phyloP scores from a whole-genome alignment of 1,140 invertebrate genomes.

The Tribolium madens region DNA sequence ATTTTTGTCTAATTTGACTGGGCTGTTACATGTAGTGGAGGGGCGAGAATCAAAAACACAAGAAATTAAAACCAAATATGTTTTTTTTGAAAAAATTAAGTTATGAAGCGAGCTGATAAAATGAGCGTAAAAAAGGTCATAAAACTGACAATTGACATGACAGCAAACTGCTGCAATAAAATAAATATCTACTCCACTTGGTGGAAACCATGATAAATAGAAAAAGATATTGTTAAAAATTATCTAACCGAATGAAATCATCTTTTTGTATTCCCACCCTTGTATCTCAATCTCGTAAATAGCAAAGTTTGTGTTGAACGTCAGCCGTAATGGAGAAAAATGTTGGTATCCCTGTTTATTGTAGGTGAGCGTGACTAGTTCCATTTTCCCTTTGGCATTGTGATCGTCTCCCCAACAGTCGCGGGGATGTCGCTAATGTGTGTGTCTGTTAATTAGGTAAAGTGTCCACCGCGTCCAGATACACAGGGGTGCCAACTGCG shows the following conservation, averaged over 20 bases:
- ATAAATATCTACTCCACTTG: too few relatives aligned
- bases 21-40: too few relatives aligned
- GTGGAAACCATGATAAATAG: too few relatives aligned
- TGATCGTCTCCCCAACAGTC: neutral
- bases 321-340: slow-evolving; percentile 40
- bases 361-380: slow-evolving; percentile 39
- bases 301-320: slow-evolving; percentile 10
- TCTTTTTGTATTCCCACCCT: neutral
- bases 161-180: too few relatives aligned
- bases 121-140: too few relatives aligned
- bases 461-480: slow-evolving; percentile 40
- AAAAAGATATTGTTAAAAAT: too few relatives aligned
- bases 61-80: too few relatives aligned
- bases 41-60: too few relatives aligned
- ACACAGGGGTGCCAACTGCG: slow-evolving; percentile 44
- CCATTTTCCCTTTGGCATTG: slow-evolving; percentile 37
- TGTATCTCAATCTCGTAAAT: slow-evolving; percentile 32
- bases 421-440: slow-evolving; percentile 24
- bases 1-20: too few relatives aligned
- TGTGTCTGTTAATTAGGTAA: slow-evolving; percentile 45
- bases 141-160: too few relatives aligned
- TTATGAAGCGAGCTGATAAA: too few relatives aligned
- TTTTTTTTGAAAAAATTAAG: too few relatives aligned
- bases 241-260: neutral
- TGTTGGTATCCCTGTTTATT: slow-evolving; percentile 9